Evolutionary conservation across 1,140 invertebrate species (phyloP).

Genomic region (Drosophila elegans): DNA sequence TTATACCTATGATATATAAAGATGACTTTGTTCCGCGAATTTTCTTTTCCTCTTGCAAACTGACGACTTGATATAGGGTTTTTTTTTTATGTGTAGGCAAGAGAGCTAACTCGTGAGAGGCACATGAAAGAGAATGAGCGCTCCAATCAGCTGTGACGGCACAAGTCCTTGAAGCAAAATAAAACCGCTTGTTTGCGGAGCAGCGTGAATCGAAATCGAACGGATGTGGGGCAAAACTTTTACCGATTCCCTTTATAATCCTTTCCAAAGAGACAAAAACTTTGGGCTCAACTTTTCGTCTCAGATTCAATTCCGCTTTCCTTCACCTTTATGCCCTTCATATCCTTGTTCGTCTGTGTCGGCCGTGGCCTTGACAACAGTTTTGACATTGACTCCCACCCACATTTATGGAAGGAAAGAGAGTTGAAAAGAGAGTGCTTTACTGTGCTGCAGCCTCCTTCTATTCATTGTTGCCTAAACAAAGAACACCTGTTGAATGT

Average conservation of each 20-base stretch:
- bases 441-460: slow-evolving; percentile 44
- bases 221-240: slow-evolving; percentile 20
- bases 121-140: background rate
- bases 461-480: slow-evolving; percentile 23
- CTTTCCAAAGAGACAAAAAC: slow-evolving; percentile 13
- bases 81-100: background rate
- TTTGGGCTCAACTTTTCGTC: slow-evolving; percentile 26
- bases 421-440: slow-evolving; percentile 12
- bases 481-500: slow-evolving; percentile 34
- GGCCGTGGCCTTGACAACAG: slow-evolving; percentile 47
- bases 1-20: too few relatives aligned
- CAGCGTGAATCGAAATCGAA: slow-evolving; percentile 14
- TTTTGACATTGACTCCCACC: slow-evolving; percentile 48
- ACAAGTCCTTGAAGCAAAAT: slow-evolving; percentile 20
- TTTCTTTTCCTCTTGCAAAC: too few relatives aligned
- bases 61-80: too few relatives aligned
- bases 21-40: too few relatives aligned
- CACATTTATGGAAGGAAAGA: background rate
- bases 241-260: slow-evolving; percentile 21
- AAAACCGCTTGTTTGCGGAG: slow-evolving; percentile 14
- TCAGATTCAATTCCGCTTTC: slow-evolving; percentile 15
- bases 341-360: background rate
- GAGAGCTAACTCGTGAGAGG: slow-evolving; percentile 2
- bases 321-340: slow-evolving; percentile 15
- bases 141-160: slow-evolving; percentile 31